Base-by-base conservation (phyloP, 2,797 vertebrate species). In the Sebastes minor region DNA sequence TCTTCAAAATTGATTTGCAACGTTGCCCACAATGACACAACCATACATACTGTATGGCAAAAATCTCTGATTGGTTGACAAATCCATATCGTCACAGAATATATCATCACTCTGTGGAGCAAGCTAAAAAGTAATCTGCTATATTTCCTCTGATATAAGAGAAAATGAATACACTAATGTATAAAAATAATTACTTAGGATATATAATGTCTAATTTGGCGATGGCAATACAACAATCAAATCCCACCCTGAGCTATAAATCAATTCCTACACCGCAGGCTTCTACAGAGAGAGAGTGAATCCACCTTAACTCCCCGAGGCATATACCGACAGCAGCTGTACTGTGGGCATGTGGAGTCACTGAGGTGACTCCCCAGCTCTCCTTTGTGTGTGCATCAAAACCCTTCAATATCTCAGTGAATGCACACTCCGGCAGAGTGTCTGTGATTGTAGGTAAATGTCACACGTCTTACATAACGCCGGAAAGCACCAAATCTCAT, bases 391-490 rank as follows among this genome's bases (percentile, higher is more conserved):
- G 28, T 38, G n/a, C n/a, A 12, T 86, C 77, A 74, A 68, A 76
- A 65, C 56, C 5, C 30, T 38, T 82, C 84, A 23, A 73, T 80
- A 74, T 57, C 71, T 76, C 4, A 30, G 38, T 27, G 52, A 69
- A 74, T 23, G 10, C 62, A 74, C 30, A 27, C 49, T 64, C 59
- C 22, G 42, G 57, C 42, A 6, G 75, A 35, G 60, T 33, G 69
- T 28, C 78, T 70, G 61, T 8, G 57, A 71, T 62, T 75, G 49
- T 35, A 70, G 74, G 76, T 79, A 88, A 92, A 91, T 91, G 88
- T 85, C 91, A 88, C 76, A 82, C 77, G 3, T 76, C 64, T 92
- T 78, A 68, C 77, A 68, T 74, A 80, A 91, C 8, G 53, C 74
- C 46, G 20, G 60, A 20, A 87, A 62, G 77, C 78, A 74, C 28